Percentiles rank a stretch among this genome's conserved stretches.
Conservation (phyloP, 2,113 vertebrate genomes). For the Oncorhynchus keta region DNA sequence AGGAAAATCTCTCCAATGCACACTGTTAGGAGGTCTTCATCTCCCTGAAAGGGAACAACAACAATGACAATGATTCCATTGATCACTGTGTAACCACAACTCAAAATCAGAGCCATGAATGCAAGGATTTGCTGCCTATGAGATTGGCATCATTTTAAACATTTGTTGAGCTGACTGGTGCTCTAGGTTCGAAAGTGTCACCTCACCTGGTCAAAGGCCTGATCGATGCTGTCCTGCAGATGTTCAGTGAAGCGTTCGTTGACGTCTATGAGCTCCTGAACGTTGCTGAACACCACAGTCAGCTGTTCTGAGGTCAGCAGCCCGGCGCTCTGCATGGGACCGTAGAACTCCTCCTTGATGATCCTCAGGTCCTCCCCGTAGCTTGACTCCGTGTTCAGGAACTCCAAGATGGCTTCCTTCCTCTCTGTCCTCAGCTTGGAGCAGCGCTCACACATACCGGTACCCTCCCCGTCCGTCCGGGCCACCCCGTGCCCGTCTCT, state of each 20-base stretch:
- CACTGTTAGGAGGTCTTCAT: slow-evolving; percentile 85
- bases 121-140: too few relatives aligned
- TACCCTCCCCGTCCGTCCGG: slow-evolving; percentile 57
- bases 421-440: slow-evolving; percentile 82
- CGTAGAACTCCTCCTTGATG: slow-evolving; percentile 88
- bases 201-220: slow-evolving; percentile 84
- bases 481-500: slow-evolving; percentile 71
- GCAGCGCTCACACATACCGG: slow-evolving; percentile 82
- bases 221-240: slow-evolving; percentile 87
- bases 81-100: too few relatives aligned
- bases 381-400: slow-evolving; percentile 87
- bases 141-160: too few relatives aligned
- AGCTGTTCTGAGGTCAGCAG: slow-evolving; percentile 85
- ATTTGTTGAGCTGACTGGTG: background rate
- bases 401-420: slow-evolving; percentile 89
- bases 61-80: too few relatives aligned
- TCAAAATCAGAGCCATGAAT: too few relatives aligned
- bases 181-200: too few relatives aligned
- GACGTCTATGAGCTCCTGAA: slow-evolving; percentile 87
- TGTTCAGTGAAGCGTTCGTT: slow-evolving; percentile 85
- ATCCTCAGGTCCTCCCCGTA: slow-evolving; percentile 86
- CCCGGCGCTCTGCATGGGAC: slow-evolving; percentile 85
- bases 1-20: slow-evolving; percentile 90
- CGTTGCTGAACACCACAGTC: slow-evolving; percentile 82
- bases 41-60: slow-evolving; percentile 72